Conservation (phyloP, 2,888 invertebrate genomes). For the Himalopsyche kuldschensis region DNA sequence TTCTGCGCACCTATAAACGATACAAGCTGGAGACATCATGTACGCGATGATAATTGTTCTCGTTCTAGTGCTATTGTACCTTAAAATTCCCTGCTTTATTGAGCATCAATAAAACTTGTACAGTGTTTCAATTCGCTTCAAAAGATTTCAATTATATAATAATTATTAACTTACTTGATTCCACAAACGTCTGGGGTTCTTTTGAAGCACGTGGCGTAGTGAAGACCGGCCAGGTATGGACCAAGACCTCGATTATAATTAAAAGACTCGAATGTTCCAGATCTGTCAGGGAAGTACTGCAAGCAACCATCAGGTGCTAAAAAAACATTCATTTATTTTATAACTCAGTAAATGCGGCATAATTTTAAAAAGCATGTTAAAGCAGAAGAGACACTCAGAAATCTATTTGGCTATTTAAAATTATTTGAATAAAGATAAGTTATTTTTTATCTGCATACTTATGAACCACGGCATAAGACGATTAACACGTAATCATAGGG, state of each 20-base stretch:
- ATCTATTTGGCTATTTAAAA: no score
- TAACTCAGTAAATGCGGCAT: neutral
- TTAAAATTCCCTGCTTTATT: no score
- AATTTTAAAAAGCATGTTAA: neutral
- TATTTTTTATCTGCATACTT: no score
- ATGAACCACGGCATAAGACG: no score
- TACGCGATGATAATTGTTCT: no score
- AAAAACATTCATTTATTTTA: neutral
- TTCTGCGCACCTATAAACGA: no score
- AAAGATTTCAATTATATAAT: neutral
- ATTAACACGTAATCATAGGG: no score
- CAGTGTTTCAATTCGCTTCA: neutral
- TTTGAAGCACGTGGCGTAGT: slow-evolving; percentile 68
- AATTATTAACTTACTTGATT: slow-evolving; percentile 49
- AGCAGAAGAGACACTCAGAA: neutral
- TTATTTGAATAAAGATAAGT: no score
- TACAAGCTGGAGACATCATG: no score
- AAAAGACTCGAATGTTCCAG: slow-evolving; percentile 63
- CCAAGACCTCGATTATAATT: slow-evolving; percentile 61
- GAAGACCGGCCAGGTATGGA: slow-evolving; percentile 60
- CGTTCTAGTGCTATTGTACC: no score
- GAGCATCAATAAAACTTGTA: no score
- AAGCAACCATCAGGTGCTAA: slow-evolving; percentile 56
- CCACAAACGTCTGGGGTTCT: slow-evolving; percentile 56
- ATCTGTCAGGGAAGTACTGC: slow-evolving; percentile 65